phyloP scores from a whole-genome alignment of 2,113 vertebrate genomes.

The Butorides virescens region DNA sequence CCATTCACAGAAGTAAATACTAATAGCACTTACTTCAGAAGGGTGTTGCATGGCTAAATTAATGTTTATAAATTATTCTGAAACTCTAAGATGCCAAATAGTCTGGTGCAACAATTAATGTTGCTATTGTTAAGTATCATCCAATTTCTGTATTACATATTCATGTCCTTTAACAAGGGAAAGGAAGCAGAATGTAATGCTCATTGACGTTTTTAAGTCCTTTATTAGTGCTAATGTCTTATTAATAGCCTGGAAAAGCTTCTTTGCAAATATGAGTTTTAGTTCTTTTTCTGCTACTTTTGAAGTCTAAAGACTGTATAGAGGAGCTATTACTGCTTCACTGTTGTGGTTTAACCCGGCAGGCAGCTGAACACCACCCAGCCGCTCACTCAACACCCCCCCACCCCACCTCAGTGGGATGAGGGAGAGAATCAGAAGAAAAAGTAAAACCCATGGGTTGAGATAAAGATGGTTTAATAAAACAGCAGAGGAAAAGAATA shows the following conservation, averaged over 20 bases:
- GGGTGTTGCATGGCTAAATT: not conserved
- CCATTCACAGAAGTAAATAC: not conserved
- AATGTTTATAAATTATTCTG: not conserved
- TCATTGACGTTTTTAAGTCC: not conserved
- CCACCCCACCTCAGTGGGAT: too few relatives aligned
- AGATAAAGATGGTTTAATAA: too few relatives aligned
- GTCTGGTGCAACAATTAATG: not conserved
- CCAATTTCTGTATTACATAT: not conserved
- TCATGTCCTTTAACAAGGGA: not conserved
- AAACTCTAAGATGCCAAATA: not conserved
- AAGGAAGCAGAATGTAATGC: not conserved
- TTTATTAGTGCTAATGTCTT: slow-evolving; percentile 3
- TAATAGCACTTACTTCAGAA: not conserved
- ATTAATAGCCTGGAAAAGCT: slow-evolving; percentile 22
- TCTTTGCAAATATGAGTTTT: not conserved
- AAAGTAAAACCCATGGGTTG: too few relatives aligned
- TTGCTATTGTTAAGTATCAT: not conserved
- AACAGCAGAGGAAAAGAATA: too few relatives aligned
- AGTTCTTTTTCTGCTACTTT: not conserved
- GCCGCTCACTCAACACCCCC: too few relatives aligned
- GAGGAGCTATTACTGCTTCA: not conserved
- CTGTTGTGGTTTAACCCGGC: too few relatives aligned
- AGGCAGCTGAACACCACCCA: too few relatives aligned
- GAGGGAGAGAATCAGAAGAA: too few relatives aligned
- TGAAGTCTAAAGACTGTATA: not conserved